Evolutionary conservation across 2,888 invertebrate species (phyloP).

Genomic region (Plutella xylostella): DNA sequence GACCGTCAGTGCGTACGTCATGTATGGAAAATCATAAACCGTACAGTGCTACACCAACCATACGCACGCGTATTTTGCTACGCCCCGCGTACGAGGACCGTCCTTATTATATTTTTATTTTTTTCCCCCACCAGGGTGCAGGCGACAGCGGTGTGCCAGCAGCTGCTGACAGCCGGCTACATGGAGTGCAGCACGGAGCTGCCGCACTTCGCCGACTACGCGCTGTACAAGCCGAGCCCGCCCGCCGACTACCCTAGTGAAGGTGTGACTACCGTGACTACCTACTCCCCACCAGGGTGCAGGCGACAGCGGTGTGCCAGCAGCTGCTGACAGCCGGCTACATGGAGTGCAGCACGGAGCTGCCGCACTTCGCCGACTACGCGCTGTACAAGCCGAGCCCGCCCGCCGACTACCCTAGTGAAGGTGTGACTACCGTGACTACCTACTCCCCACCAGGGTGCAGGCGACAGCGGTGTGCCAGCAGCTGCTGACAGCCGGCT

Average conservation of each 20-base stretch:
- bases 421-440: too few relatives aligned
- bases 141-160: constrained; percentile 82
- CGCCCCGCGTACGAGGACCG: too few relatives aligned
- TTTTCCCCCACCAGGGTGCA: constrained; percentile 66
- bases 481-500: constrained; percentile 80
- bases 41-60: too few relatives aligned
- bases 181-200: constrained; percentile 76
- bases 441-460: constrained; percentile 63
- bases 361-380: constrained; percentile 72
- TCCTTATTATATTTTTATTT: neutral
- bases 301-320: constrained; percentile 83
- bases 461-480: constrained; percentile 84
- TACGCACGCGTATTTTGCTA: too few relatives aligned
- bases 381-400: constrained; percentile 64
- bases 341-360: constrained; percentile 75
- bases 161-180: constrained; percentile 79
- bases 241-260: constrained; percentile 17
- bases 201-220: constrained; percentile 71
- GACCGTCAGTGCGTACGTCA: too few relatives aligned
- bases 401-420: constrained; percentile 16
- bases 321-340: constrained; percentile 81
- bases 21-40: too few relatives aligned
- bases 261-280: too few relatives aligned
- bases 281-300: constrained; percentile 70
- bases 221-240: constrained; percentile 62